phyloP scores from a whole-genome alignment of 1,140 invertebrate genomes.

The Brachionus angularis region DNA sequence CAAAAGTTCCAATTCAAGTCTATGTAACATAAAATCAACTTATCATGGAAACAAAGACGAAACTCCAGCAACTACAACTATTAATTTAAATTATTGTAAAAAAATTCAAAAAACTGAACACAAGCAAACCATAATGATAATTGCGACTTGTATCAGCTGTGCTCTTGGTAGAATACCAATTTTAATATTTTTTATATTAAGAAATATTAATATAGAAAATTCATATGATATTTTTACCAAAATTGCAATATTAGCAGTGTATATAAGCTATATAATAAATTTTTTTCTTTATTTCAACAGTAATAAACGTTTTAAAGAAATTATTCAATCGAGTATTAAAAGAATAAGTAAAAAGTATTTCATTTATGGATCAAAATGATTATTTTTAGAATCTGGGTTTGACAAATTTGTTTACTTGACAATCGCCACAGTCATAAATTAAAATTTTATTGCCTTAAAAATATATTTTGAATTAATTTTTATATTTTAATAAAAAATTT shows the following conservation, averaged over 20 bases:
- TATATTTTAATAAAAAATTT: too few relatives aligned
- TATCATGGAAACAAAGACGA: neutral
- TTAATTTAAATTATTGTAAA: neutral
- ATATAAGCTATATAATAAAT: neutral
- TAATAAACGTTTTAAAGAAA: constrained; percentile 5
- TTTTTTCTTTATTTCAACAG: neutral
- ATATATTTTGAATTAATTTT: too few relatives aligned
- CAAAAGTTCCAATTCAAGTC: too few relatives aligned
- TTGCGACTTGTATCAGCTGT: neutral
- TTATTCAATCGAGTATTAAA: neutral
- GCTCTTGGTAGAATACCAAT: neutral
- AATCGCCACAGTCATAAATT: too few relatives aligned
- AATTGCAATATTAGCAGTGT: neutral
- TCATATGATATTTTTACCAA: neutral
- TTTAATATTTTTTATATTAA: neutral
- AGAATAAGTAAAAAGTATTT: neutral
- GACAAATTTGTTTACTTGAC: too few relatives aligned
- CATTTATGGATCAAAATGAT: too few relatives aligned
- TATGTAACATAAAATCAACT: too few relatives aligned
- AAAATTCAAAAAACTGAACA: constrained; percentile 5
- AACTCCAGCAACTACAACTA: neutral
- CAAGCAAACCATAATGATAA: neutral
- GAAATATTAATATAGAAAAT: neutral
- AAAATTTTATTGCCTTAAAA: too few relatives aligned
- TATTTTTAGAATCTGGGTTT: too few relatives aligned